phyloP scores from a whole-genome alignment of 2,888 invertebrate species.

The Operophtera brumata region DNA sequence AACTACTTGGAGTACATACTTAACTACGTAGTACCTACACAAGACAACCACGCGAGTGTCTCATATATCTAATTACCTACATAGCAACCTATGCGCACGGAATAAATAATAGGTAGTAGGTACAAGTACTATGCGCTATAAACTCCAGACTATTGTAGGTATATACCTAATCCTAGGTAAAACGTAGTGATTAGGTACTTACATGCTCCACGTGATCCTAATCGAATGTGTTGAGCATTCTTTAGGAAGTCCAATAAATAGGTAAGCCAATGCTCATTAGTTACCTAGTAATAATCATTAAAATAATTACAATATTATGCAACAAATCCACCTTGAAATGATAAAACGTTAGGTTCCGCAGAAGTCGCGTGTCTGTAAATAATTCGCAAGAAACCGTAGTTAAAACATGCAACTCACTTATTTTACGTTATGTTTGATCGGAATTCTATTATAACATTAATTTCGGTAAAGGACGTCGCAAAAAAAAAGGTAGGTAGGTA shows the following conservation, averaged over 20 bases:
- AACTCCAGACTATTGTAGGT: constrained; percentile 2
- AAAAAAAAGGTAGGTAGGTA: too few species aligned
- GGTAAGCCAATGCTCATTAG: constrained; percentile 8
- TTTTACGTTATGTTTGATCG: constrained; percentile 19
- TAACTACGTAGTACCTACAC: too few species aligned
- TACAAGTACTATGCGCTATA: neutral
- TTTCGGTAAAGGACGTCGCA: constrained; percentile 10
- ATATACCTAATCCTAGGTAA: too few species aligned
- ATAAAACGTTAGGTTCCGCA: constrained; percentile 31
- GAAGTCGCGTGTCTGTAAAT: constrained; percentile 25
- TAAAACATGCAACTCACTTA: constrained; percentile 24
- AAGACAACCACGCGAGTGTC: constrained; percentile 25
- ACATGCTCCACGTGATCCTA: too few species aligned
- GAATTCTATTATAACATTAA: constrained; percentile 9
- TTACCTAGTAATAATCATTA: constrained; percentile 22
- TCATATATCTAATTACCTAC: constrained; percentile 16
- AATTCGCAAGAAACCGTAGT: constrained; percentile 25
- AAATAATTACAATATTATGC: constrained; percentile 20
- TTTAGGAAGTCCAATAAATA: constrained; percentile 4
- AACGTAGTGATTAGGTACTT: too few species aligned
- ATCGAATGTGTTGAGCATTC: constrained; percentile 11
- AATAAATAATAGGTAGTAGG: too few species aligned
- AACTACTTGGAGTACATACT: constrained; percentile 39
- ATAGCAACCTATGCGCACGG: too few species aligned
- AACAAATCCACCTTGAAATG: constrained; percentile 31